Evolutionary conservation across 2,113 vertebrate species (phyloP), one percentile per base, ranked within the genome.

Genomic region (Pipa parva): DNA sequence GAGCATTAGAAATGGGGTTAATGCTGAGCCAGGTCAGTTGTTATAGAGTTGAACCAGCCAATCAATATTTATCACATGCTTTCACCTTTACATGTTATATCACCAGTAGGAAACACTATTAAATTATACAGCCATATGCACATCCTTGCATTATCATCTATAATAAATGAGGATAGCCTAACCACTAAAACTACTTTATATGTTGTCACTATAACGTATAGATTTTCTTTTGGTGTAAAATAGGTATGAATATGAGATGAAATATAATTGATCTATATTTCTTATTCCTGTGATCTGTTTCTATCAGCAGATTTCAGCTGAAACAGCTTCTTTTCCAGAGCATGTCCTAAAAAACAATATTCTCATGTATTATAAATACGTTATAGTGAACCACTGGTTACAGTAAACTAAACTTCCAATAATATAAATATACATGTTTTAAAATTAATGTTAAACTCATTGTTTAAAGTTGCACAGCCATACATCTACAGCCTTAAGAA

Each of bases 141-240:
- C 62, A 63, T 51, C 62, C 62, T 63, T 63, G 62, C 62, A 63
- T 63, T 63, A 63, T 39, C 62, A 63, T 63, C 49, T 51, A 63
- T 63, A 54, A 63, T 63, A 63, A 63, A 63, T 63, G 62, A 63
- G 62, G 49, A 54, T 18, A 63, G 33, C 62, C 62, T 54, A 27
- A 63, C 62, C 49, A 54, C 62, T 63, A 63, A 63, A 54, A 63
- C 49, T 63, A 54, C 62, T 63, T 54, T 63, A 42, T 54, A 63
- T 52, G 62, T 63, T 63, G 49, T 54, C 62, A 63, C 48, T 54
- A 49, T 52, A 39, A 24, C 62, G 25, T 63, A 63, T 63, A 54
- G 62, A 63, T 63, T 52, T 63, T 63, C 26, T 54, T 63, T 26
- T 31, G 36, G 49, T 36, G 48, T 63, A 54, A 54, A 54, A 63